Conservation (phyloP, 2,888 invertebrate genomes). For the Cyclophora albipunctata region DNA sequence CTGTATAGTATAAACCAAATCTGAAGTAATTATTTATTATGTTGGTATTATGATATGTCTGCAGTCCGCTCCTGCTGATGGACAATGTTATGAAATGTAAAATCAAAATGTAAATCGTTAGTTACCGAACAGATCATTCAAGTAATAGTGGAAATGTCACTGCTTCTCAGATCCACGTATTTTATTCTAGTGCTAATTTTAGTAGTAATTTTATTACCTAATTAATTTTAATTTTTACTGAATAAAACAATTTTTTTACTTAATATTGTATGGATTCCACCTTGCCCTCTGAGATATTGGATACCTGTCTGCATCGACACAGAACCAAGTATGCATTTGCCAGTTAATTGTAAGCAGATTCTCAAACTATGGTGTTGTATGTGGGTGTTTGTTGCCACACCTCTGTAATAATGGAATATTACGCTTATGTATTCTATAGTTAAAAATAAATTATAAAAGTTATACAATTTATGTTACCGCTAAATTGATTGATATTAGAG, state of each 20-base stretch:
- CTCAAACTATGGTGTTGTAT: too few relatives aligned
- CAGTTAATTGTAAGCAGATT: too few relatives aligned
- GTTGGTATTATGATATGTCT: slow-evolving; percentile 13
- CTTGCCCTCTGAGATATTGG: slow-evolving; percentile 26
- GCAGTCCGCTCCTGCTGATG: slow-evolving; percentile 3
- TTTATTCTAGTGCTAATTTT: slow-evolving; percentile 53
- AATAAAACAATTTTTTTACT: slow-evolving; percentile 53
- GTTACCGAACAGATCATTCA: slow-evolving; percentile 39
- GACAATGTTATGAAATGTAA: slow-evolving; percentile 15
- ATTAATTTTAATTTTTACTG: slow-evolving; percentile 54
- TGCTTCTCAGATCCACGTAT: slow-evolving; percentile 34
- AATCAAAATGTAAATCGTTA: slow-evolving; percentile 36
- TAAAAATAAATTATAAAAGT: slow-evolving; percentile 7
- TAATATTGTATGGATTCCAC: slow-evolving; percentile 49
- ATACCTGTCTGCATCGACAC: not conserved
- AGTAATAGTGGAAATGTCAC: slow-evolving; percentile 30
- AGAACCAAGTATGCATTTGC: too few relatives aligned
- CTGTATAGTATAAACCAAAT: slow-evolving; percentile 64
- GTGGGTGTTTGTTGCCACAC: too few relatives aligned
- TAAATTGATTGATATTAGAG: slow-evolving; percentile 20
- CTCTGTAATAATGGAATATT: not conserved
- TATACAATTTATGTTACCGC: slow-evolving; percentile 16
- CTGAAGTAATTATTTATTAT: slow-evolving; percentile 52
- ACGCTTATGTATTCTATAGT: slow-evolving; percentile 9
- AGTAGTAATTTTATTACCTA: slow-evolving; percentile 49